Evolutionary conservation across 1,140 invertebrate genomes (phyloP), one percentile per base, ranked within the genome.

Genomic region (Sminthurinus signatus): DNA sequence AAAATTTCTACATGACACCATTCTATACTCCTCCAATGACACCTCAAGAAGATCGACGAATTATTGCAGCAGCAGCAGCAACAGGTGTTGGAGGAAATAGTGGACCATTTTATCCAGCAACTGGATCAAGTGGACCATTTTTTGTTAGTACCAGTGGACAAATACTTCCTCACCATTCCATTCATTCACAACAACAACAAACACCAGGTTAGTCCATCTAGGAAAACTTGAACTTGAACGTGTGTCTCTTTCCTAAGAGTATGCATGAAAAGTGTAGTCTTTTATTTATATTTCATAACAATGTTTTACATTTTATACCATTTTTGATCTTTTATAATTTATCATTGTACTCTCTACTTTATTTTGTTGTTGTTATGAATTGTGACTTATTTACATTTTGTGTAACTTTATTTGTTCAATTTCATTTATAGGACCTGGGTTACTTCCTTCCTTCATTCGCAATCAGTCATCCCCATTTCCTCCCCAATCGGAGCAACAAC

Each of bases 401-500:
- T 36, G 32, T 36, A 36, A 36, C 15, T 36, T 15, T 36, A 5
- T 36, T 36, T n/a, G n/a, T n/a, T n/a, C n/a, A n/a, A n/a, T n/a
- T n/a, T n/a, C n/a, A n/a, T n/a, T n/a, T n/a, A n/a, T n/a, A n/a
- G n/a, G n/a, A n/a, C n/a, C 69, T 71, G 69, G 69, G 65, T 71
- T 65, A 65, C 62, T 65, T 51, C 68, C 68, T 64, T 71, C 69
- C n/a, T 71, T 65, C 62, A n/a, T n/a, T n/a, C n/a, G n/a, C 69
- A 71, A 71, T 71, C 69, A 43, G 66, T 65, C 69, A 71, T 71
- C 65, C 68, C 68, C 68, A 61, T 66, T 50, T 65, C 65, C 63
- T 68, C 64, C 52, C 59, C 50, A 59, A 15, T 43, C 60, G 14
- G 62, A 66, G 29, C 65, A 70, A 25, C 68, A 70, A 56, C 68